Evolutionary conservation across 2,888 invertebrate species (phyloP), one percentile per base, ranked within the genome.

Genomic region (Tridacna crocea): DNA sequence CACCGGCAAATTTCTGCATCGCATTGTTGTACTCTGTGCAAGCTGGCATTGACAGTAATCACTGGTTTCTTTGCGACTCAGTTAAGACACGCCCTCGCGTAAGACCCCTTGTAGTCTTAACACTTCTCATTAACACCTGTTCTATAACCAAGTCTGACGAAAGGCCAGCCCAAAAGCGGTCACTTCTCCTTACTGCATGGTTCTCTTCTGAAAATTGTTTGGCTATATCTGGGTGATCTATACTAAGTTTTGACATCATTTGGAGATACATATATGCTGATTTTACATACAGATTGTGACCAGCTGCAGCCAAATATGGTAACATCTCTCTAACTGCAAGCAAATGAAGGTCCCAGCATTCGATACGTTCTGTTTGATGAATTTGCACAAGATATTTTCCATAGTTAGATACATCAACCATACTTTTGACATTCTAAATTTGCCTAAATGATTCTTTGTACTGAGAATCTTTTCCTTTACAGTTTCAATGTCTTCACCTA

Each of bases 141-240:
- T n/a, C n/a, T n/a, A n/a, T n/a, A 51, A 13, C 51, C 51, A 51
- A 15, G 11, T 51, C 12, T 51, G 11, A 51, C 51, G 15, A 51
- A n/a, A n/a, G n/a, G n/a, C n/a, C n/a, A n/a, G 85, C 87, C 90
- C 90, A 91, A 51, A 77, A 84, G 46, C 88, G 63, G 68, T 89
- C 86, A 63, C 77, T 85, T 66, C 79, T 61, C 72, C 80, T 55
- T 3, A 80, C 36, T 13, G 27, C 66, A 66, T 66, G 26, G 6
- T 66, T 24, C 8, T 27, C 36, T 46, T n/a, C n/a, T n/a, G n/a
- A n/a, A n/a, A n/a, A n/a, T n/a, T n/a, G n/a, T n/a, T n/a, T n/a
- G n/a, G n/a, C 26, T 8, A 77, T n/a, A 0, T 65, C 58, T 48
- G 72, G 80, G 22, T 80, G 63, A 4, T 26, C 47, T 26, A 19